Conservation (phyloP, 2,888 invertebrate genomes). For the Tetramorium bicarinatum region DNA sequence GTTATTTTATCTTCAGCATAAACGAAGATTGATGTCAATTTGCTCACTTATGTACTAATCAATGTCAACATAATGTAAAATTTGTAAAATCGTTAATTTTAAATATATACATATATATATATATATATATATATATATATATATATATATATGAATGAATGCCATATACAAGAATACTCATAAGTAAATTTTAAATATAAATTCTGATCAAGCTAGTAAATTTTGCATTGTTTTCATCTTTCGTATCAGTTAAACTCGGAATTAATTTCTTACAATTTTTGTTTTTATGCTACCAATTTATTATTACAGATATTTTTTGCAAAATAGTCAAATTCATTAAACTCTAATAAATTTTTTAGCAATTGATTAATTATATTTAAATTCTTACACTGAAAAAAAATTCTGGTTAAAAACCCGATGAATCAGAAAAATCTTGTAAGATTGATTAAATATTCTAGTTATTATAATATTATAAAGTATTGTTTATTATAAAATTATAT, state of each 20-base stretch:
- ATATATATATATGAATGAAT: too few relatives aligned
- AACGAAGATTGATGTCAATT: background rate
- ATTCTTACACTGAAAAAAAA: background rate
- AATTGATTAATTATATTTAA: background rate
- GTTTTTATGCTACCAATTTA: background rate
- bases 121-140: too few relatives aligned
- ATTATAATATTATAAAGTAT: too few relatives aligned
- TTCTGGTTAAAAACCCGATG: too few relatives aligned
- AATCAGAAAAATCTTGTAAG: too few relatives aligned
- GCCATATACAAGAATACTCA: background rate
- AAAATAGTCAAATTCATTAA: background rate
- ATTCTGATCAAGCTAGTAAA: background rate
- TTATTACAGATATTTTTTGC: background rate
- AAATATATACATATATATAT: background rate
- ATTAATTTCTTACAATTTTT: background rate
- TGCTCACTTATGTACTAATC: background rate
- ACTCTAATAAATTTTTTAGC: background rate
- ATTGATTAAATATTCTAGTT: too few relatives aligned
- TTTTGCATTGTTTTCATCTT: background rate
- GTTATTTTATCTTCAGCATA: background rate
- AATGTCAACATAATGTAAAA: background rate
- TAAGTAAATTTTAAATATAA: background rate
- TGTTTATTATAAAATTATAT: too few relatives aligned
- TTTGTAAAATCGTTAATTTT: background rate
- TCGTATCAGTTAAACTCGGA: background rate